Conservation (phyloP, 2,797 vertebrate species). For the Smutsia temminckii region DNA sequence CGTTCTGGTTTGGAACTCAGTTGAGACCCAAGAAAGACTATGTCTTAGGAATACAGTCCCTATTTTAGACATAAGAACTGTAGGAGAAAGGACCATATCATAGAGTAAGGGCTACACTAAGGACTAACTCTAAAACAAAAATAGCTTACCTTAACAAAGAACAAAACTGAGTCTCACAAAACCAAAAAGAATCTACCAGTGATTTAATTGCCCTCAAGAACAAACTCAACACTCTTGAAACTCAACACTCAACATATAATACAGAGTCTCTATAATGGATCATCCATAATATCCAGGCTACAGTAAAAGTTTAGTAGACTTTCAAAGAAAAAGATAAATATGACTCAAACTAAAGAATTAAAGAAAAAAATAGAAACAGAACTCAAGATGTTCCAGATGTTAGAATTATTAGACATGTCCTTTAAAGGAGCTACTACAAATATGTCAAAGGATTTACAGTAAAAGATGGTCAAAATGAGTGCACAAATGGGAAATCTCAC, state of each 20-base stretch:
- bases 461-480: slow-evolving; percentile 26
- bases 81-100: neutral
- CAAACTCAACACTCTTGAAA: neutral
- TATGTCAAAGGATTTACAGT: neutral
- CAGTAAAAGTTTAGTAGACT: neutral
- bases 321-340: slow-evolving; percentile 17
- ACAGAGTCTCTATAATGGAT: neutral
- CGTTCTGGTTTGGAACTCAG: neutral
- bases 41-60: neutral
- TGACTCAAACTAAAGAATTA: neutral
- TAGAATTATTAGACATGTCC: neutral
- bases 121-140: slow-evolving; percentile 28
- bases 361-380: neutral
- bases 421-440: neutral
- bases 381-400: neutral
- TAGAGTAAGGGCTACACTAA: neutral
- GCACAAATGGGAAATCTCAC: neutral
- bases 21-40: neutral
- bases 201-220: neutral
- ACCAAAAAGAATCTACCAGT: neutral
- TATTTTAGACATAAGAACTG: neutral
- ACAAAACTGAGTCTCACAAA: neutral
- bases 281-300: neutral
- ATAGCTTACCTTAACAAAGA: neutral
- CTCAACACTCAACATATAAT: neutral